Base-by-base conservation (phyloP, 2,113 vertebrate genomes). In the Petrocephalus zakoni region DNA sequence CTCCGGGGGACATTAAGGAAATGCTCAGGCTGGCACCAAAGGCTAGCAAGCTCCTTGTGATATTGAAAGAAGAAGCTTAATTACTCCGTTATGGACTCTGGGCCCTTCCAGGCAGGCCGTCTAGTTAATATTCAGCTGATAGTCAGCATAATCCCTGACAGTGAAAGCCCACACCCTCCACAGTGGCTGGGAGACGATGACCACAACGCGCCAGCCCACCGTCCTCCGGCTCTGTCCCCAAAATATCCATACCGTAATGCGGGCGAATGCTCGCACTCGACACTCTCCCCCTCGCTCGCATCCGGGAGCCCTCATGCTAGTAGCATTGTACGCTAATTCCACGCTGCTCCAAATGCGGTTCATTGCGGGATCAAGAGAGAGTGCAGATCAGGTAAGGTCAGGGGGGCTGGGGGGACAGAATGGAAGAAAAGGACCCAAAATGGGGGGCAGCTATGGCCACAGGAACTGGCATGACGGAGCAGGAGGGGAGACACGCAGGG, bases 61-160 rank as follows among this genome's bases (percentile, higher is more conserved):
- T 53, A 83, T 21, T 83, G 78, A 83, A 58, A 61, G 53, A 53
- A 55, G 53, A 61, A 29, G 52, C 55, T 88, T 46, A 88, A 88
- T 58, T 82, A 88, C 17, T 2, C 51, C 9, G 52, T 64, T 58
- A 83, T 6, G 53, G 37, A 82, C 53, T 37, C 75, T 15, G 25
- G 34, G 34, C 13, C 75, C 72, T 21, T 56, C 58, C 13, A 55
- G 78, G 42, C 34, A 34, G 68, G 61, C 78, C 55, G 15, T 88
- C 51, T 75, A 37, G n/a, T 90, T 85, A 85, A 84, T 61, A 85
- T 87, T 64, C 49, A 37, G 56, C 21, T 19, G 37, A 25, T 68
- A 85, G 6, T 53, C 52, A 42, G 46, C 46, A 51, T 85, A 85
- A 85, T 88, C 81, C 87, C 86, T 10, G 25, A 85, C 37, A 88